Base-by-base conservation (phyloP, 2,113 vertebrate genomes). In the Mastomys coucha region DNA sequence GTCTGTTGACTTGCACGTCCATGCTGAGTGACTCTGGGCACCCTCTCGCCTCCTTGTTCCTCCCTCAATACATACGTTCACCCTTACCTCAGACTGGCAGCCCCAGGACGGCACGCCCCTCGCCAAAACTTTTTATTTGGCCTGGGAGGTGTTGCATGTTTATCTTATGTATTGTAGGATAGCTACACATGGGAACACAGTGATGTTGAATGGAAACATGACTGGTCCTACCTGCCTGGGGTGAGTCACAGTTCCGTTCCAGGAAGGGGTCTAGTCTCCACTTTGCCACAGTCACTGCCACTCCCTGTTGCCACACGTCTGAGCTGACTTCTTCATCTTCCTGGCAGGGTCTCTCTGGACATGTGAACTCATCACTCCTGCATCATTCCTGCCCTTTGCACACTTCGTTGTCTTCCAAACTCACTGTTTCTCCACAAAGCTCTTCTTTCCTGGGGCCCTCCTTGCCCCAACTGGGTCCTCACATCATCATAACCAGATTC, bases 311-410 rank as follows among this genome's bases (percentile, higher is more conserved):
- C 20, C 89, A 73, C 56, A 5, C 1, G 0, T 28, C 81, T 16
- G 7, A 33, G 33, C 60, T 26, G 92, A 12, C 63, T 65, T 39
- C 42, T n/a, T 19, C 80, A 53, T 58, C 28, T n/a, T 22, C 1
- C 31, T 26, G 5, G 22, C 13, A 26, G 39, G 24, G 3, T 56
- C 86, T 17, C 51, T 20, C 26, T 0, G n/a, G 75, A 36, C 36
- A 12, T 0, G 1, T 0, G 12, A 14, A 1, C 8, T 0, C 1
- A 17, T 7, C 45, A 33, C 16, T 19, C 28, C 17, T 3, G 5
- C 9, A 80, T 12, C 51, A n/a, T 58, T n/a, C 78, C 20, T 58
- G 19, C 22, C 60, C 13, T n/a, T 36, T 76, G 45, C 33, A 22
- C 12, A 4, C 13, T 16, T 24, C 0, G 0, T 0, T 4, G 24